Percentiles rank a stretch among this genome's conserved stretches.
Conservation (phyloP, 2,113 vertebrate species). For the Oreocharis arfaki region DNA sequence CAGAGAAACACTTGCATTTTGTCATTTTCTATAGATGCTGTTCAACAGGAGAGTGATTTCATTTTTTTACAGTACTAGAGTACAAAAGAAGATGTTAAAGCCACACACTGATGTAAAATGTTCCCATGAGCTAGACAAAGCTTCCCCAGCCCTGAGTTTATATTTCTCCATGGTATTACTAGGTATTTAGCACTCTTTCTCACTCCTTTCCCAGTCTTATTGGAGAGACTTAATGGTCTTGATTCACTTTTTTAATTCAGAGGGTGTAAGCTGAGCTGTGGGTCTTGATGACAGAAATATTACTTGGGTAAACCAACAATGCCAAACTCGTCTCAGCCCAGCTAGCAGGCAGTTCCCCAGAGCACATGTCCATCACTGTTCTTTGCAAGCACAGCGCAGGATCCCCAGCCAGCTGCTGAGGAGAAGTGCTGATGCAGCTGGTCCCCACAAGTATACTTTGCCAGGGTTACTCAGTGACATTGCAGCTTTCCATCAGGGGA, state of each 20-base stretch:
- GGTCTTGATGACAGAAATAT: background rate
- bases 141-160: background rate
- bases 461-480: background rate
- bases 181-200: background rate
- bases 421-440: background rate
- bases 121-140: background rate
- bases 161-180: background rate
- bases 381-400: background rate
- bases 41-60: background rate
- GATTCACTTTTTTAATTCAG: background rate
- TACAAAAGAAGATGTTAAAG: background rate
- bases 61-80: background rate
- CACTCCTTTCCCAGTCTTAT: background rate
- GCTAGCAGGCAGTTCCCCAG: background rate
- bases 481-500: background rate
- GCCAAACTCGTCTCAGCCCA: background rate
- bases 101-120: background rate
- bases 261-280: background rate
- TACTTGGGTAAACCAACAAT: background rate
- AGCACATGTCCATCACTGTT: background rate
- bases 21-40: background rate
- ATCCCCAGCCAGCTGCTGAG: background rate
- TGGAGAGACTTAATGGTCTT: background rate
- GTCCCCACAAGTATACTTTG: background rate
- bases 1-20: background rate